Conservation (phyloP, 2,797 vertebrate species). For the Mormyrus proboscirostris region DNA sequence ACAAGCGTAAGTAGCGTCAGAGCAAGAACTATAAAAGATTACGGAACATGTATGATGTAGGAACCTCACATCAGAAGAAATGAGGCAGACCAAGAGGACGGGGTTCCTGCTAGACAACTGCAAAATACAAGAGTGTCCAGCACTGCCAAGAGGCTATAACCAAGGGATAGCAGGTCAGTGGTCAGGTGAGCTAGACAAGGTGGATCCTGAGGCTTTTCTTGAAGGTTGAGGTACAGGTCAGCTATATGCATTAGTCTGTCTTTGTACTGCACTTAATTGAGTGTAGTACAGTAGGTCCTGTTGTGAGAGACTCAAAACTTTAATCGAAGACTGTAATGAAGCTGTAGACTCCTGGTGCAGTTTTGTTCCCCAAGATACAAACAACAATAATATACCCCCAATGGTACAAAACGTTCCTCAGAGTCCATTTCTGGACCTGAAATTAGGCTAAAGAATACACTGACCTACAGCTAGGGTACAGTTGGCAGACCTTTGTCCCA, state of each 20-base stretch:
- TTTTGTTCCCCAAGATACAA: background rate
- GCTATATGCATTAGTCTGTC: background rate
- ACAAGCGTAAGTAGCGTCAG: background rate
- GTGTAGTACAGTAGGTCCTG: background rate
- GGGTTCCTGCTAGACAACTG: background rate
- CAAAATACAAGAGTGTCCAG: background rate
- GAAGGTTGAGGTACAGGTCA: background rate
- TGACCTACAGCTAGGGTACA: background rate
- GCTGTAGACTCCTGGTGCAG: background rate
- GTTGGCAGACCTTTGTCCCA: background rate
- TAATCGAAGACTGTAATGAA: background rate
- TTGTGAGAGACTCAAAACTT: background rate
- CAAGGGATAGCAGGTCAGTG: background rate
- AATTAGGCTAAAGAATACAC: background rate
- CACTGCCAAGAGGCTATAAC: background rate
- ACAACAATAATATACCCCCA: background rate
- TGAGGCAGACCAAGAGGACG: background rate
- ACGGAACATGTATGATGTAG: background rate
- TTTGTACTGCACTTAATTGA: background rate
- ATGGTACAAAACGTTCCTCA: background rate
- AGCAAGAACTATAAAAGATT: background rate
- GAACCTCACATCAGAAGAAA: background rate
- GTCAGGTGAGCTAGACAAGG: background rate
- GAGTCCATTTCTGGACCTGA: background rate
- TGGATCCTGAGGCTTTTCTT: background rate